Base-by-base conservation (phyloP, 2,888 invertebrate genomes). In the Macrostomum cliftonense region DNA sequence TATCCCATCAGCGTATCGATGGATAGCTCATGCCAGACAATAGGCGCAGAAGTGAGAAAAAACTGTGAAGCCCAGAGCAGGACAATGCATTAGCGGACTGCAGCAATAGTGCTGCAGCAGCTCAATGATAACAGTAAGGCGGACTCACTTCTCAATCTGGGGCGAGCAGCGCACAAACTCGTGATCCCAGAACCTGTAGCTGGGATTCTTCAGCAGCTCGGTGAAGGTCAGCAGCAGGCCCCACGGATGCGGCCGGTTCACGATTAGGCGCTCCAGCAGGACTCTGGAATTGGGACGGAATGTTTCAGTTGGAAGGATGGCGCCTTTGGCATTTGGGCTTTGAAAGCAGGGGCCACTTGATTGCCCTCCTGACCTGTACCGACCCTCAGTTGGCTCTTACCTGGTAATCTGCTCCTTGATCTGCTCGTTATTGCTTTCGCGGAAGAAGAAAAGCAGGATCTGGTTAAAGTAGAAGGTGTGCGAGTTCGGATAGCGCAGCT, bases 381-480 rank as follows among this genome's bases (percentile, higher is more conserved):
- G n/a, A n/a, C n/a, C n/a, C n/a, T n/a, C n/a, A n/a, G n/a, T 28
- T 7, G 4, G 28, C 9, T 7, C 52, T 46, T 52, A 72, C 74
- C 75, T 75, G 0, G 91, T 93, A 47, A 95, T 93, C 70, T 95
- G 95, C 71, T 97, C 97, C 69, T 97, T 95, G 53, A 97, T 88
- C 7, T 88, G 87, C 71, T 93, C 89, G 0, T 86, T 82, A 65
- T 93, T 91, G 9, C 93, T 91, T 70, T 95, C 93, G 43, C 86
- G 86, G 73, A 99, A 99, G 59, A 99, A 75, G 71, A 95, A 93
- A 55, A 99, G 76, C 46, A 99, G 77, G 38, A 89, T 86, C 70
- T 95, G 93, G 63, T 93, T 93, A 76, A 97, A 99, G 75, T 97
- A 99, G 74, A 97, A 95, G 17, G 97, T 99, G 73, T 99, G 97